These are phyloP conservation scores for Rapana venosa DNA, from an alignment of 2,888 invertebrate genomes.

Conservation along the genomic window DNA sequence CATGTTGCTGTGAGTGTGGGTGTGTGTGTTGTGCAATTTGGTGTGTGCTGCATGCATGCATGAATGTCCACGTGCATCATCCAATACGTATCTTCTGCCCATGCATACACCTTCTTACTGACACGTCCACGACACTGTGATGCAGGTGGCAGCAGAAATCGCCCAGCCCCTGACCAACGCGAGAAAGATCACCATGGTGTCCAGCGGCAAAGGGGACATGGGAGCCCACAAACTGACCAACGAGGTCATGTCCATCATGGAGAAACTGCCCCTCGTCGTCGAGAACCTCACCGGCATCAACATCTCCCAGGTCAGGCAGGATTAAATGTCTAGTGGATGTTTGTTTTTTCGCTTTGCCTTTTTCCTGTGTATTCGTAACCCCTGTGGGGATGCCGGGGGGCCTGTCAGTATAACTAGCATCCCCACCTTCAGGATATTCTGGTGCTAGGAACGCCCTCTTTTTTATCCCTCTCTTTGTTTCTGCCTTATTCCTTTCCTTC, in stretches of 20 bases:
- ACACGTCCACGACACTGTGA: background rate
- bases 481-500: too few relatives aligned
- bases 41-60: background rate
- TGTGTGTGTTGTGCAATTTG: too few relatives aligned
- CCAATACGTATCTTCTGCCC: background rate
- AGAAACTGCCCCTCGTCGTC: conserved; percentile 93
- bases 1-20: too few relatives aligned
- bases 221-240: conserved; percentile 96
- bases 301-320: conserved; percentile 81
- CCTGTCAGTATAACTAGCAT: too few relatives aligned
- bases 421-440: too few relatives aligned
- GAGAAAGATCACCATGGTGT: conserved; percentile 97
- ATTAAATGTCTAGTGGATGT: background rate
- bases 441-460: too few relatives aligned
- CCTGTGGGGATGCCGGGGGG: too few relatives aligned
- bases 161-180: conserved; percentile 96
- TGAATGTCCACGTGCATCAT: background rate
- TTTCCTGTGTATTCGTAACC: too few relatives aligned
- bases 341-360: background rate
- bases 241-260: conserved; percentile 95
- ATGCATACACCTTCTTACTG: background rate
- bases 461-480: too few relatives aligned
- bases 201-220: conserved; percentile 90
- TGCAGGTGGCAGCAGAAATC: conserved; percentile 96
- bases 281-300: conserved; percentile 96